Conservation (phyloP, 2,113 vertebrate species). For the Anarrhichthys ocellatus region DNA sequence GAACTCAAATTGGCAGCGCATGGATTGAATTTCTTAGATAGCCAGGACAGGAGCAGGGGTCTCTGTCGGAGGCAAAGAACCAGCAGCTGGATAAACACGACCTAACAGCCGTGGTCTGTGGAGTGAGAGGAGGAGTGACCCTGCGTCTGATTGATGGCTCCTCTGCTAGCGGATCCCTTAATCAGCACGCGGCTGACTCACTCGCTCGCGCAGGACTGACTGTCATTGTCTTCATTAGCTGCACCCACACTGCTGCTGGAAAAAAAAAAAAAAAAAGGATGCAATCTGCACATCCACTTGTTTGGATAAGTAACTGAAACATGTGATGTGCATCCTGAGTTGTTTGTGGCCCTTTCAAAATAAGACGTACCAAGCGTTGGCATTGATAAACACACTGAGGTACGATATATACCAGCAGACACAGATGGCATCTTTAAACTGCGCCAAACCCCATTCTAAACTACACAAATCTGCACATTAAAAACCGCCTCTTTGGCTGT, state of each 20-base stretch:
- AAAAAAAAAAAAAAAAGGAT: background rate
- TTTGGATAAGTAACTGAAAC: conserved; percentile 37
- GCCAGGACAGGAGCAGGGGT: conserved; percentile 63
- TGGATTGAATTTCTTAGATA: conserved; percentile 37
- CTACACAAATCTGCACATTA: conserved; percentile 57
- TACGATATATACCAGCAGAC: background rate
- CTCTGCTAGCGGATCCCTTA: conserved; percentile 54
- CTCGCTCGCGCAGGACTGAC: conserved; percentile 44
- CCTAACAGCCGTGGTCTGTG: conserved; percentile 23
- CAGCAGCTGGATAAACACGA: conserved; percentile 67
- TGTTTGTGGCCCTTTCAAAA: background rate
- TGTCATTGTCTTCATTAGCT: conserved; percentile 63
- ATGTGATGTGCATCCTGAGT: background rate
- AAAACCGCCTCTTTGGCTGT: conserved; percentile 58
- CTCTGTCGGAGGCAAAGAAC: conserved; percentile 11
- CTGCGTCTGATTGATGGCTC: conserved; percentile 64
- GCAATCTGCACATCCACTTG: background rate
- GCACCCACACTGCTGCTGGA: conserved; percentile 39
- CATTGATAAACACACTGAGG: background rate
- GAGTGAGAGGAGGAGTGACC: conserved; percentile 59
- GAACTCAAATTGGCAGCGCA: conserved; percentile 8
- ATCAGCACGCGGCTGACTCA: conserved; percentile 65
- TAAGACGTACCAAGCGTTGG: background rate
- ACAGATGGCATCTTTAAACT: conserved; percentile 44
- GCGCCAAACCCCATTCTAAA: conserved; percentile 42